Conservation (phyloP, 1,140 invertebrate species). For the Zophobas morio region DNA sequence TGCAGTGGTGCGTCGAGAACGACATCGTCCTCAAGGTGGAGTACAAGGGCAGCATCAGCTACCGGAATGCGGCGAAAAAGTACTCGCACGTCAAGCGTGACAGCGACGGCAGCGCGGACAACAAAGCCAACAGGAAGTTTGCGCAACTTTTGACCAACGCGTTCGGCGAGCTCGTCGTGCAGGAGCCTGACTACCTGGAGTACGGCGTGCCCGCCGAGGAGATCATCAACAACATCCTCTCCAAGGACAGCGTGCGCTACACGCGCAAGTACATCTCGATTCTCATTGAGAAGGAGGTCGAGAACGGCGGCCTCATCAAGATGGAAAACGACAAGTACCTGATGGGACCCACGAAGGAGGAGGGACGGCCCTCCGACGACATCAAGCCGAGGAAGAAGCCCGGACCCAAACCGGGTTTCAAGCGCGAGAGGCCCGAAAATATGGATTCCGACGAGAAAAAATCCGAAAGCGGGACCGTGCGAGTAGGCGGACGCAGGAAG, state of each 20-base stretch:
- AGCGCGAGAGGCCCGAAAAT: conserved; percentile 48
- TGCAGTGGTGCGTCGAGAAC: conserved; percentile 82
- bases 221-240: conserved; percentile 75
- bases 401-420: conserved; percentile 47
- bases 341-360: conserved; percentile 70
- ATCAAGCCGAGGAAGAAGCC: conserved; percentile 54
- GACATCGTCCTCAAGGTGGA: conserved; percentile 87
- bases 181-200: conserved; percentile 80
- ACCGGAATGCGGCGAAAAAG: conserved; percentile 86
- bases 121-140: conserved; percentile 64
- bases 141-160: conserved; percentile 74
- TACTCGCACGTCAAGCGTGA: conserved; percentile 70
- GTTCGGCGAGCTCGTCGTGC: conserved; percentile 78
- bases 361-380: conserved; percentile 52
- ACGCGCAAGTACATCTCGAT: conserved; percentile 76
- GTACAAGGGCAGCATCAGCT: conserved; percentile 89
- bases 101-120: conserved; percentile 38
- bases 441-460: conserved; percentile 55
- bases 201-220: conserved; percentile 78
- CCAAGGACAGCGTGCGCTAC: conserved; percentile 76
- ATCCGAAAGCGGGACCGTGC: conserved; percentile 54
- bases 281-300: conserved; percentile 77
- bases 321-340: conserved; percentile 79
- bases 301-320: conserved; percentile 77
- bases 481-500: conserved; percentile 64